Evolutionary conservation across 2,888 invertebrate species (phyloP), one percentile per base, ranked within the genome.

Genomic region (Acanthosepion esculentum): DNA sequence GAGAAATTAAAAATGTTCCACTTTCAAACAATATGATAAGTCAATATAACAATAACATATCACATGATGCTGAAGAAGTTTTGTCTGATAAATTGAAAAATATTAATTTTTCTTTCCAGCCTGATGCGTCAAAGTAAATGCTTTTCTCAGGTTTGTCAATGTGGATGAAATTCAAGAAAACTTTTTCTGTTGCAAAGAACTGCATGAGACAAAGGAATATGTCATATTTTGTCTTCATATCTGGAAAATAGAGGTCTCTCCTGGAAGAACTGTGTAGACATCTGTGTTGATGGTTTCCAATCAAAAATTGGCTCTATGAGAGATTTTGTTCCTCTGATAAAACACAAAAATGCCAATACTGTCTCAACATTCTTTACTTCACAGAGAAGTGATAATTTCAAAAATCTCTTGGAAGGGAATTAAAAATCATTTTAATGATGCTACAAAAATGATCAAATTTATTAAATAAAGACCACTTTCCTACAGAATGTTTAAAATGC

Each of bases 81-180:
- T 92, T 92, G 18, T 48, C 33, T 15, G 23, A 48, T 26, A 48
- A 48, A 48, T 15, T 93, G 29, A 93, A 48, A 93, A 93, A 93
- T 93, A 48, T 48, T 5, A 91, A n/a, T 91, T 93, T 93, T 93
- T 93, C 93, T 15, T 48, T 93, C 23, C 0, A 48, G 50, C 15
- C 5, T 93, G 93, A 93, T 93, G 93, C 48, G 93, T 93, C 50
- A 93, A 48, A 20, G 91, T 91, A 15, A 33, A 15, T n/a, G 92
- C 92, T 92, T 92, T 92, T 92, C 33, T 92, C 15, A 92, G 92
- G 48, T 92, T 93, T 93, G 93, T 48, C 93, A 48, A 93, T 8
- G 50, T 20, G 50, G 50, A 48, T 93, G 50, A 93, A 93, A 93
- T 93, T 48, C 93, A 93, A 93, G 93, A 93, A 93, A 93, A 93